Percentiles rank a stretch among this genome's conserved stretches.
Conservation (phyloP, 2,888 invertebrate species). For the Eupeodes latifasciatus region DNA sequence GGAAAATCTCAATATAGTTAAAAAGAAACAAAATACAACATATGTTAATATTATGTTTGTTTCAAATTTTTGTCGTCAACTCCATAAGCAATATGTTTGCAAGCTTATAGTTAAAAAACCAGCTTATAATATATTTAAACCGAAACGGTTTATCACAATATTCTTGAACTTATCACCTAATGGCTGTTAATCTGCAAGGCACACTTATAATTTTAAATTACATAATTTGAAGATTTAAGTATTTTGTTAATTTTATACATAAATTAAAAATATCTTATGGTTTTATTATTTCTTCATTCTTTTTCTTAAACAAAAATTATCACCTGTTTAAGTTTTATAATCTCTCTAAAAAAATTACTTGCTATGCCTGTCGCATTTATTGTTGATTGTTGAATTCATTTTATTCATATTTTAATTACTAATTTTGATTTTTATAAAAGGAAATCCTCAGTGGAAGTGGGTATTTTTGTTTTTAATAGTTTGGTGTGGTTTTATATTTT, state of each 20-base stretch:
- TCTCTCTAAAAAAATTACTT: slow-evolving; percentile 25
- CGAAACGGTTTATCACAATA: too few species aligned
- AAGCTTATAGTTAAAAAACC: slow-evolving; percentile 9
- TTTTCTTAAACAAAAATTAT: slow-evolving; percentile 14
- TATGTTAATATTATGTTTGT: neutral
- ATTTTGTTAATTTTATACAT: slow-evolving; percentile 18
- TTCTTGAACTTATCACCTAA: neutral
- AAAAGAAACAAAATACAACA: neutral
- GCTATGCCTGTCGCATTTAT: slow-evolving; percentile 37
- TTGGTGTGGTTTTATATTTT: neutral
- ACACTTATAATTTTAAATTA: slow-evolving; percentile 29
- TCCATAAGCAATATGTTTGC: neutral
- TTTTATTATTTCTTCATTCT: neutral
- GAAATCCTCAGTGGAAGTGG: neutral
- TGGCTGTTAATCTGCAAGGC: neutral
- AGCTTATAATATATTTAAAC: neutral
- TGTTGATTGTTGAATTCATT: neutral
- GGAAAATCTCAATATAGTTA: neutral
- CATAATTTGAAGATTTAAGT: slow-evolving; percentile 18
- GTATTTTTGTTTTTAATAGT: neutral
- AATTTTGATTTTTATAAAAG: neutral
- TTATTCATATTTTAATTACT: neutral
- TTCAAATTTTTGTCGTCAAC: slow-evolving; percentile 10
- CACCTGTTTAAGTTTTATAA: slow-evolving; percentile 13
- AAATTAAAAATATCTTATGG: slow-evolving; percentile 21